Percentiles rank a stretch among this genome's conserved stretches.
Evolutionary conservation across 64 coral and sea anemone genomes (phyloP).

Genomic region (Anthopleura sola): DNA sequence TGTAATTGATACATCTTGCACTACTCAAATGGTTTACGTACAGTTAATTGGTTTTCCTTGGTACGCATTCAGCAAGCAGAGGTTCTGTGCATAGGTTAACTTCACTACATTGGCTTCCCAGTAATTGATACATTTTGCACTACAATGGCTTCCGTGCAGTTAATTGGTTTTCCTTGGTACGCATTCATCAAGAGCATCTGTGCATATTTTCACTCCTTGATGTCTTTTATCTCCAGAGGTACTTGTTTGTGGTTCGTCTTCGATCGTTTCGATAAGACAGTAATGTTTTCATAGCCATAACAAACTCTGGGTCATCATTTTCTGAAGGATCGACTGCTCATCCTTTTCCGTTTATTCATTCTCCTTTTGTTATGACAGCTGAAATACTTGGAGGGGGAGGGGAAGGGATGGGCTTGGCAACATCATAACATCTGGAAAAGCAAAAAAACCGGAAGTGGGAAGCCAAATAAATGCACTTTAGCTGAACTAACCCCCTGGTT

Average conservation of each 20-base stretch:
- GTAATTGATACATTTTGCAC: neutral
- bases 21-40: neutral
- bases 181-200: too few relatives aligned
- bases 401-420: neutral
- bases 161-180: slow-evolving; percentile 1
- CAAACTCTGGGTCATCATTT: neutral
- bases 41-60: neutral
- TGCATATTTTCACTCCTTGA: neutral
- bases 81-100: too few relatives aligned
- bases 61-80: neutral
- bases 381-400: neutral
- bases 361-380: neutral
- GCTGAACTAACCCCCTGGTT: neutral
- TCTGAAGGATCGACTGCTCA: neutral
- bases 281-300: neutral
- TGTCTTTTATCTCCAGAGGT: neutral
- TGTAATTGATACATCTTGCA: neutral
- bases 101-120: neutral
- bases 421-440: too few relatives aligned
- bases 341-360: neutral
- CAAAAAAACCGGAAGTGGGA: neutral
- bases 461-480: neutral
- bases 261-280: neutral
- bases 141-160: neutral
- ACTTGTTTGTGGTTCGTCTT: slow-evolving; percentile 3